Percentiles rank a stretch among this genome's conserved stretches.
Conservation (phyloP, 2,113 vertebrate genomes). For the Condylura cristata region DNA sequence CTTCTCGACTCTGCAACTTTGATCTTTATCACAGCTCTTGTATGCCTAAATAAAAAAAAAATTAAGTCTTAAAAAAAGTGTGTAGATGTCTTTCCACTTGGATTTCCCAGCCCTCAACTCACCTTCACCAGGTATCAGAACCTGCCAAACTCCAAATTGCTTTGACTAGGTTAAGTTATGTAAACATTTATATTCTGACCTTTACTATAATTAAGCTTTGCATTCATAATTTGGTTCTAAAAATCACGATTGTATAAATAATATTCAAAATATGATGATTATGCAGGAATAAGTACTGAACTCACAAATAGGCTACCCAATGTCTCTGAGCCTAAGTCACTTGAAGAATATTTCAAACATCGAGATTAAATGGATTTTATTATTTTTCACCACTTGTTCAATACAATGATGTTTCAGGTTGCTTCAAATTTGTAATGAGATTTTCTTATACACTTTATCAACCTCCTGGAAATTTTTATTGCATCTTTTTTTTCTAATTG, state of each 20-base stretch:
- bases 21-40: too few species aligned
- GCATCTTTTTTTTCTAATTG: slow-evolving; percentile 24
- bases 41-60: too few species aligned
- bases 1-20: too few species aligned
- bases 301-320: not conserved
- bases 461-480: slow-evolving; percentile 34
- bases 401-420: slow-evolving; percentile 29
- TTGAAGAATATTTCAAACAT: not conserved
- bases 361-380: slow-evolving; percentile 15
- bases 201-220: not conserved
- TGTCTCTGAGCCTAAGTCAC: not conserved
- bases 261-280: not conserved
- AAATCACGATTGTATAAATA: slow-evolving; percentile 15
- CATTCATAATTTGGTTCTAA: not conserved
- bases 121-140: not conserved
- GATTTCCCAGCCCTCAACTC: not conserved
- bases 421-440: not conserved
- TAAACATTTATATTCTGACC: not conserved
- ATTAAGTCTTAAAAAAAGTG: too few species aligned
- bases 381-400: not conserved
- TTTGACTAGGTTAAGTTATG: not conserved
- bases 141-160: not conserved
- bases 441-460: slow-evolving; percentile 53
- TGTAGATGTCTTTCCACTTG: not conserved
- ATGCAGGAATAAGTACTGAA: slow-evolving; percentile 17